Evolutionary conservation across 2,797 vertebrate species (phyloP).

Genomic region (Typhlichthys eigenmanni): DNA sequence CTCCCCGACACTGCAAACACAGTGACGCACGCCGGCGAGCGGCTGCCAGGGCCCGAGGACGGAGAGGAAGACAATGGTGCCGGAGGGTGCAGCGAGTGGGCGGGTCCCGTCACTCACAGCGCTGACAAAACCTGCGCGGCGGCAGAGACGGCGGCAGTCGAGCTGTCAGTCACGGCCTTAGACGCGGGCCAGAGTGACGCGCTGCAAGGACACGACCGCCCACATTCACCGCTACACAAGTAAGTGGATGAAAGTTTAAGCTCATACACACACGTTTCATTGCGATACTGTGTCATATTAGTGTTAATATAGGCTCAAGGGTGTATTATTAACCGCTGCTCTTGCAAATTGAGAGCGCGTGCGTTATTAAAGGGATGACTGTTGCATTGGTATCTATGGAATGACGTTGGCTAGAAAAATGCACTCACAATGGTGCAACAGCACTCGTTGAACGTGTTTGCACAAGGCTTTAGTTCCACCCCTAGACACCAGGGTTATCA

Average conservation of each 20-base stretch:
- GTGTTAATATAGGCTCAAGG: no score
- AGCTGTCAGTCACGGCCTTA: conserved; percentile 9
- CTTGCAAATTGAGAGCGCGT: no score
- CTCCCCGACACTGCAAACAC: not conserved
- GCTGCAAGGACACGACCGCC: conserved; percentile 4
- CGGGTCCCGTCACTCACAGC: conserved; percentile 36
- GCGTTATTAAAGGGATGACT: no score
- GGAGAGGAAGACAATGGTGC: conserved; percentile 34
- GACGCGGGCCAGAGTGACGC: conserved; percentile 4
- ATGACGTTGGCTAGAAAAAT: no score
- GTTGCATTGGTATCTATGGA: no score
- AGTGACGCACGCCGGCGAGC: conserved; percentile 1
- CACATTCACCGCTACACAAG: conserved; percentile 27
- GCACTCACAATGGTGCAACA: no score
- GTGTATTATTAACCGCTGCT: no score
- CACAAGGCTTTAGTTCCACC: not conserved
- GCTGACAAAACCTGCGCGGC: not conserved
- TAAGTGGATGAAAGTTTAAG: conserved; percentile 38
- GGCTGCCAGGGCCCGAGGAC: conserved; percentile 32
- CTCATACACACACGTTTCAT: not conserved
- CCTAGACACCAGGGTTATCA: not conserved
- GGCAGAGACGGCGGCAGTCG: conserved; percentile 37
- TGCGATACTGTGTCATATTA: not conserved
- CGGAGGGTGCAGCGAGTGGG: conserved; percentile 36
- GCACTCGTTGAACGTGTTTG: not conserved